These are phyloP conservation scores for Paramisgurnus dabryanus DNA, from an alignment of 2,113 vertebrate species.

Conservation along the genomic window DNA sequence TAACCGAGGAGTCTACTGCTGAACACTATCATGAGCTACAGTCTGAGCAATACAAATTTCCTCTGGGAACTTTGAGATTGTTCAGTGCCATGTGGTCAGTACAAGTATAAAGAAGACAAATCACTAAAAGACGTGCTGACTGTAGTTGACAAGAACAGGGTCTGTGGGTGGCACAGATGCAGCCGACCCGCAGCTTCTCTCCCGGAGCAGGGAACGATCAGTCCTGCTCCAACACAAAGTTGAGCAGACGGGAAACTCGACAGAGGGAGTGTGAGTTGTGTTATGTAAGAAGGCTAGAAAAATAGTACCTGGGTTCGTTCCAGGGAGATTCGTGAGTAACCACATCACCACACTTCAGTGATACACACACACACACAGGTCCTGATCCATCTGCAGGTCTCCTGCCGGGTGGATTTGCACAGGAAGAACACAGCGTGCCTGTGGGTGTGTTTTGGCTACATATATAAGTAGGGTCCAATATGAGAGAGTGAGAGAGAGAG, in stretches of 20 bases:
- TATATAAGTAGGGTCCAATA: not conserved
- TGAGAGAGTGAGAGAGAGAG: not conserved
- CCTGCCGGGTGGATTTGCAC: conserved; percentile 69
- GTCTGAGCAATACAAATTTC: not conserved
- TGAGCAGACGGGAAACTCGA: conserved; percentile 32
- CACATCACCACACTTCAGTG: conserved; percentile 54
- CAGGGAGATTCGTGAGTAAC: conserved; percentile 74
- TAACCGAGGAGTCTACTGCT: not conserved
- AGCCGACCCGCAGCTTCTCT: conserved; percentile 39
- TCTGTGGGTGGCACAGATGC: conserved; percentile 57
- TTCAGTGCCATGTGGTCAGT: not conserved
- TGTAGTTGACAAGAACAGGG: conserved; percentile 23
- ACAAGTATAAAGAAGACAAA: too few species aligned
- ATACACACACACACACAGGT: conserved; percentile 24
- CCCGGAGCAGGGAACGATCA: conserved; percentile 37
- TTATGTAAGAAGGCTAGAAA: conserved; percentile 78
- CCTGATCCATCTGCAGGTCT: conserved; percentile 48
- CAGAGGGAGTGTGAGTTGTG: conserved; percentile 58
- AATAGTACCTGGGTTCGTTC: conserved; percentile 73
- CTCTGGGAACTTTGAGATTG: not conserved
- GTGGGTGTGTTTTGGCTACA: conserved; percentile 37
- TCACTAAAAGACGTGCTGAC: not conserved
- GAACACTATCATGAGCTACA: not conserved
- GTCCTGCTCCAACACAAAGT: conserved; percentile 31
- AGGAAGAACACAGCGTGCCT: conserved; percentile 66